phyloP scores from a whole-genome alignment of 2,888 invertebrate species.

The Philereme transversata region DNA sequence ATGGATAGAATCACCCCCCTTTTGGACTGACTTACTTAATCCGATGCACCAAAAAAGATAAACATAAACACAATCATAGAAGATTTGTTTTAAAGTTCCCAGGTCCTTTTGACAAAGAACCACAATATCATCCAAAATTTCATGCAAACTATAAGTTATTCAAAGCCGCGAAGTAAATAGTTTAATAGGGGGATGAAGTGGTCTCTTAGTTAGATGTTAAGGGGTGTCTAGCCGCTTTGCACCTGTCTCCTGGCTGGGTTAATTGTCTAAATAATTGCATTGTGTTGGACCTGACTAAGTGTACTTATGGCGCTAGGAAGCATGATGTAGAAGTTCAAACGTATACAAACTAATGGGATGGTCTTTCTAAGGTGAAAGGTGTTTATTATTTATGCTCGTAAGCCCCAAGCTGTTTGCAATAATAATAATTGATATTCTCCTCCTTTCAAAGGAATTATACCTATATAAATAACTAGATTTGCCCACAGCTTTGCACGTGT shows the following conservation, averaged over 20 bases:
- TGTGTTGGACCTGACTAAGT: constrained; percentile 38
- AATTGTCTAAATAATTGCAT: constrained; percentile 73
- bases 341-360: constrained; percentile 10
- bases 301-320: constrained; percentile 17
- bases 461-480: too few species aligned
- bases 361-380: not conserved
- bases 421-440: too few species aligned
- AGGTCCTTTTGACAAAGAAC: not conserved
- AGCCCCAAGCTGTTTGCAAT: not conserved
- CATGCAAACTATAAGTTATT: constrained; percentile 14
- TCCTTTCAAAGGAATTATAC: too few species aligned
- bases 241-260: constrained; percentile 61
- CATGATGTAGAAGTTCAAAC: constrained; percentile 15
- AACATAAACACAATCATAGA: too few species aligned
- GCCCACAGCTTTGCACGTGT: too few species aligned
- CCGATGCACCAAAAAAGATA: too few species aligned
- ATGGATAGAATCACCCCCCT: too few species aligned
- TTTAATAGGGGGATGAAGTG: constrained; percentile 28
- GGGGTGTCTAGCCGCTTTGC: constrained; percentile 31
- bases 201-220: constrained; percentile 26
- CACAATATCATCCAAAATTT: constrained; percentile 5
- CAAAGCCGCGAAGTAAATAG: constrained; percentile 29
- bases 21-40: too few species aligned
- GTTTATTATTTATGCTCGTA: not conserved
- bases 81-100: too few species aligned